Evolutionary conservation across 2,113 vertebrate genomes (phyloP).

Genomic region (Crotalus horridus): DNA sequence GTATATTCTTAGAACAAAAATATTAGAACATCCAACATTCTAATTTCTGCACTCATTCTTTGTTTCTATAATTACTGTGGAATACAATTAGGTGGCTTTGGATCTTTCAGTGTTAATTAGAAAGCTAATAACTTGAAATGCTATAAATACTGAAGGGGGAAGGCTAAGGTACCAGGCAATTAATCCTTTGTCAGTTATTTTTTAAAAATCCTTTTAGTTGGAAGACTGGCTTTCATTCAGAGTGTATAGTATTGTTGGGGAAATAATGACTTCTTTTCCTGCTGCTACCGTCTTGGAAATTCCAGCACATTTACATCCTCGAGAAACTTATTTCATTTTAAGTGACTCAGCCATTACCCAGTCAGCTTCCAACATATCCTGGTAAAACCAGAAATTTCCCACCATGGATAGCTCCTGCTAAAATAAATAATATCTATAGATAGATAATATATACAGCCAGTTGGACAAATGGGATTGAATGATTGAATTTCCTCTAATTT

Average conservation of each 20-base stretch:
- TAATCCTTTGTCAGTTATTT: conserved; percentile 58
- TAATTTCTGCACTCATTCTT: conserved; percentile 66
- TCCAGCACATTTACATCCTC: background rate
- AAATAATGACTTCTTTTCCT: background rate
- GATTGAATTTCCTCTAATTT: background rate
- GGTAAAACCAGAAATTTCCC: background rate
- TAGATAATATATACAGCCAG: background rate
- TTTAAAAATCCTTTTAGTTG: conserved; percentile 37
- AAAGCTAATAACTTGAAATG: conserved; percentile 70
- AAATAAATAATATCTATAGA: background rate
- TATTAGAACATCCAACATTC: conserved; percentile 62
- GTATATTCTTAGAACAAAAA: conserved; percentile 62
- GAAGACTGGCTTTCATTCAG: background rate
- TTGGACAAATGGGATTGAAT: background rate
- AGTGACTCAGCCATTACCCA: background rate
- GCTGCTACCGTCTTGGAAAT: background rate
- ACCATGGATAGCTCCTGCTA: background rate
- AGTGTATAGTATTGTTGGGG: background rate
- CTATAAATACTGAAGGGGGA: conserved; percentile 56
- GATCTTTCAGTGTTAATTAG: conserved; percentile 72
- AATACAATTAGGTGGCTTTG: conserved; percentile 62
- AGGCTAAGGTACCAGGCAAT: conserved; percentile 34
- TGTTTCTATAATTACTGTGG: conserved; percentile 67
- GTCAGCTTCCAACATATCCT: background rate
- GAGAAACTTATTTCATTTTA: background rate